Conservation (phyloP, 2,797 vertebrate species). For the Urocyon cinereoargenteus region DNA sequence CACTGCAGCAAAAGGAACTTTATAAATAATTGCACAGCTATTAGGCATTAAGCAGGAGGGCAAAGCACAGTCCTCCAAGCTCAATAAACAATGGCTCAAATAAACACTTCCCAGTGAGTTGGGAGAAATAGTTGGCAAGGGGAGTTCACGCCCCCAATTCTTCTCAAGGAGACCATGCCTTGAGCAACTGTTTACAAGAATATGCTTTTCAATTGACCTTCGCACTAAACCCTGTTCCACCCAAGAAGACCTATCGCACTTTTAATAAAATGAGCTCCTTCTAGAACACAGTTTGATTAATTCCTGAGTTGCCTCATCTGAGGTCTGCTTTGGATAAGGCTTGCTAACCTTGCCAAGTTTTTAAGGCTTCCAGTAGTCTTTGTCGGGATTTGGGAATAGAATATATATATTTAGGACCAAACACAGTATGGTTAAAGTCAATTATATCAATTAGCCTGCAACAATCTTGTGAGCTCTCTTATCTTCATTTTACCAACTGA, state of each 20-base stretch:
- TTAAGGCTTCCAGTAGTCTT: constrained; percentile 26
- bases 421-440: background rate
- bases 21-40: background rate
- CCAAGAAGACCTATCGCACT: background rate
- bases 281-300: constrained; percentile 27
- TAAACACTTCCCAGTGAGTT: background rate
- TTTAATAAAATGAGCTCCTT: constrained; percentile 46
- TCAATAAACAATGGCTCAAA: constrained; percentile 49
- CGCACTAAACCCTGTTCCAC: constrained; percentile 2
- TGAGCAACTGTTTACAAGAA: constrained; percentile 22
- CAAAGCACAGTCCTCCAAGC: background rate
- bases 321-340: constrained; percentile 36
- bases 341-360: constrained; percentile 12
- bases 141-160: constrained; percentile 18
- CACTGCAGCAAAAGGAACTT: background rate
- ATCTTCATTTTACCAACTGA: constrained; percentile 40
- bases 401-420: background rate
- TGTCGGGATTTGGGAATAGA: background rate
- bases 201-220: constrained; percentile 43
- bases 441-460: background rate
- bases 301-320: constrained; percentile 24
- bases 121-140: background rate
- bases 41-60: background rate
- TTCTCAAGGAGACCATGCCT: constrained; percentile 28
- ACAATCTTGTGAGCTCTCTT: background rate